These are phyloP conservation scores for Hoplostethus mediterraneus DNA, from an alignment of 2,797 vertebrate species.

Conservation along the genomic window DNA sequence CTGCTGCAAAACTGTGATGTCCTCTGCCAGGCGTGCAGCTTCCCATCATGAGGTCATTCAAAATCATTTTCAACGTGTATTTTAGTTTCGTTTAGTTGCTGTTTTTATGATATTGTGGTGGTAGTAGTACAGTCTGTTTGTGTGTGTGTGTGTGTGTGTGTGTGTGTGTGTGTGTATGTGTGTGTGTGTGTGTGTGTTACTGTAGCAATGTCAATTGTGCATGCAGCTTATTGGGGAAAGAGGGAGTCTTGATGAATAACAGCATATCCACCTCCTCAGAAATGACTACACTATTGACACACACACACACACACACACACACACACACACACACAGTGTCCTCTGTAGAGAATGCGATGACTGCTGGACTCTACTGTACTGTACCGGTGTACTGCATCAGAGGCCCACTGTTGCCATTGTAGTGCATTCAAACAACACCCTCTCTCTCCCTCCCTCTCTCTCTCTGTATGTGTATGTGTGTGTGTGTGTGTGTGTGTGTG, in stretches of 20 bases:
- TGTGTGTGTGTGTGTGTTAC: slow-evolving; percentile 14
- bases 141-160: slow-evolving; percentile 19
- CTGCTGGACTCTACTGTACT: not conserved
- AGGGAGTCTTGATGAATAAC: slow-evolving; percentile 34
- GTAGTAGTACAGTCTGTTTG: no score
- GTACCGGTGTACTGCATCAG: not conserved
- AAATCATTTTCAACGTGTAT: no score
- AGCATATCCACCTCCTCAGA: slow-evolving; percentile 18
- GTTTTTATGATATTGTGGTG: no score
- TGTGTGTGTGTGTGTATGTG: slow-evolving; percentile 1
- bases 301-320: slow-evolving; percentile 11
- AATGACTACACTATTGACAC: not conserved
- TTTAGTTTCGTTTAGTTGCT: no score
- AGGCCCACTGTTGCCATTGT: not conserved
- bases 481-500: not conserved
- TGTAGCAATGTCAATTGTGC: not conserved
- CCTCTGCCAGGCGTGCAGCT: no score
- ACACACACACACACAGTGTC: slow-evolving; percentile 11
- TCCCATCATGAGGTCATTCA: no score
- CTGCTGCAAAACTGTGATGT: no score
- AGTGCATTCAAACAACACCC: slow-evolving; percentile 13
- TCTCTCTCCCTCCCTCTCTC: not conserved
- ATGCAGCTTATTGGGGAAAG: slow-evolving; percentile 23
- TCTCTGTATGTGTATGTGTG: not conserved
- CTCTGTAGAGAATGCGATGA: slow-evolving; percentile 15